Conservation (phyloP, 2,888 invertebrate genomes). For the Galeopsomyia nigrocyanea region DNA sequence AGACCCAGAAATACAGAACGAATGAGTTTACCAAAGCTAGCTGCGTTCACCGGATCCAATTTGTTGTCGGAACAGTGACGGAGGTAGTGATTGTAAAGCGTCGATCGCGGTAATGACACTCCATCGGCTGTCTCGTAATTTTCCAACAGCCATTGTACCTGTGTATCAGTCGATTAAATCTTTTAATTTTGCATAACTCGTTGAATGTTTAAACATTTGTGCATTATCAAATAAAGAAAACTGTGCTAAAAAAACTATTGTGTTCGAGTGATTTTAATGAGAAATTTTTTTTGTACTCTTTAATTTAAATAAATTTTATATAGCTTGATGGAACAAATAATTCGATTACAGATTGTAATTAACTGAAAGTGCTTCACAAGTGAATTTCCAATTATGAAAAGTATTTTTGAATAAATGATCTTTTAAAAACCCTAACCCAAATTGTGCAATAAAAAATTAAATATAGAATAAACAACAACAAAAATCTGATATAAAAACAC, state of each 20-base stretch:
- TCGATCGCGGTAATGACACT: conserved; percentile 93
- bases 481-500: background rate
- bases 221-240: conserved; percentile 18
- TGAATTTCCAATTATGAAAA: too few relatives aligned
- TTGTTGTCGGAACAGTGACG: conserved; percentile 94
- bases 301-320: too few relatives aligned
- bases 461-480: conserved; percentile 48
- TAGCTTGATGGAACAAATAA: too few relatives aligned
- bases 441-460: conserved; percentile 39
- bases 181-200: background rate
- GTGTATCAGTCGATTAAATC: conserved; percentile 25
- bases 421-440: background rate
- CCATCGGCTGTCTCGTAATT: conserved; percentile 99
- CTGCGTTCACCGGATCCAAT: conserved; percentile 98
- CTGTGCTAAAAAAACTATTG: conserved; percentile 20
- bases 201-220: conserved; percentile 19
- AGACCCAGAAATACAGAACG: conserved; percentile 97
- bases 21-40: conserved; percentile 98
- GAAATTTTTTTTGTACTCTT: too few relatives aligned
- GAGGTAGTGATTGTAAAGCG: conserved; percentile 96
- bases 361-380: too few relatives aligned
- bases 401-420: too few relatives aligned
- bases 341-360: too few relatives aligned
- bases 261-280: background rate
- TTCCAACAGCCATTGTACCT: conserved; percentile 95